Conservation (phyloP, 2,113 vertebrate species). For the Anthoscopus minutus region DNA sequence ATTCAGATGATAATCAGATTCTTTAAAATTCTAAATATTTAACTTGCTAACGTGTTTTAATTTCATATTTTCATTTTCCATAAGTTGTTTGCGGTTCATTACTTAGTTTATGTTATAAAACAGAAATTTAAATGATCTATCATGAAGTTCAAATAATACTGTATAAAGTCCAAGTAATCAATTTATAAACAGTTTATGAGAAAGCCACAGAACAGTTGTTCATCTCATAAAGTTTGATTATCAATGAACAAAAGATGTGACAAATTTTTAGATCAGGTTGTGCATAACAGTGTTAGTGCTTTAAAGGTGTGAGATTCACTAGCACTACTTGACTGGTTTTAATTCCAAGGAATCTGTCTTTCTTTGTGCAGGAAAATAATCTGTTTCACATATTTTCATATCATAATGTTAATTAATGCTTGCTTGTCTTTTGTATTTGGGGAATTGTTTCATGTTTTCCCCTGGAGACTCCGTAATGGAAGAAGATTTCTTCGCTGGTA, state of each 20-base stretch:
- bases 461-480: background rate
- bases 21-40: background rate
- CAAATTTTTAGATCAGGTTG: background rate
- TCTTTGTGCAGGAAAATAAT: background rate
- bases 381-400: background rate
- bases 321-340: background rate
- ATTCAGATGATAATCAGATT: background rate
- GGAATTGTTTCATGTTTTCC: background rate
- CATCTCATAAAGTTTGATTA: background rate
- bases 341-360: background rate
- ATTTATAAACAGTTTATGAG: background rate
- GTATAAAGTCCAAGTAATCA: background rate
- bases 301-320: background rate
- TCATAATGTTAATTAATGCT: background rate
- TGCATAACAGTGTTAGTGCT: background rate
- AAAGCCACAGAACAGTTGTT: background rate
- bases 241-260: background rate
- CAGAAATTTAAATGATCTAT: background rate
- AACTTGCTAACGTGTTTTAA: background rate
- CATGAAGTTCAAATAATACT: background rate
- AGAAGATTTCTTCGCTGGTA: background rate
- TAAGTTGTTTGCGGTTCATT: background rate
- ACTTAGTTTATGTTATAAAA: background rate
- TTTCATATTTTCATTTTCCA: background rate
- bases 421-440: background rate